A percentile compares a stretch with the other conserved stretches of the same genome.
phyloP scores from a whole-genome alignment of 2,888 invertebrate species.

The Perdita meconis region DNA sequence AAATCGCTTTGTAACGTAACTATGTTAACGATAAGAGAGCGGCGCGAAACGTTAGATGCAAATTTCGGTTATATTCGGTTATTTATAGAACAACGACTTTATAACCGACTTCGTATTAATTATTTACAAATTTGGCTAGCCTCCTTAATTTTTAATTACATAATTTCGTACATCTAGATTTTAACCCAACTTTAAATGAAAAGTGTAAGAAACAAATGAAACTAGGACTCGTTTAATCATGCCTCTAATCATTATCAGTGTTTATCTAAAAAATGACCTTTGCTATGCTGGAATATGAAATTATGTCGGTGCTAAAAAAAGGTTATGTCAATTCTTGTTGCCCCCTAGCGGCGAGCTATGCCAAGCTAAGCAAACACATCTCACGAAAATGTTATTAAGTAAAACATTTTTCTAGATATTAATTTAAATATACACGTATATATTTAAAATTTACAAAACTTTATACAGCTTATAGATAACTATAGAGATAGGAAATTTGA shows the following conservation, averaged over 20 bases:
- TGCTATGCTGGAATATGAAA: not conserved
- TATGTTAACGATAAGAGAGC: not conserved
- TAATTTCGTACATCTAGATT: not conserved
- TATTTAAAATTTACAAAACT: constrained; percentile 47
- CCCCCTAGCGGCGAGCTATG: not conserved
- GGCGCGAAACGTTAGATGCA: not conserved
- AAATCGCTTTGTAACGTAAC: not conserved
- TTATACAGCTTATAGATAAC: constrained; percentile 25
- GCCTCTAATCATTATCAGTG: not conserved
- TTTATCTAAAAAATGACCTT: not conserved
- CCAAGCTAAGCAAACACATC: no score
- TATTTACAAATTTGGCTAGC: no score
- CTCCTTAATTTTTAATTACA: no score
- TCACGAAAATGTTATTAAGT: no score
- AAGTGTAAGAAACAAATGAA: not conserved
- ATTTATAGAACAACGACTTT: not conserved
- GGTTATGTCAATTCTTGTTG: not conserved
- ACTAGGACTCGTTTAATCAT: not conserved
- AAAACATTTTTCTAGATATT: not conserved
- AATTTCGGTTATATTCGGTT: not conserved
- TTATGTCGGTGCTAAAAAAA: not conserved
- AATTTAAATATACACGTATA: not conserved
- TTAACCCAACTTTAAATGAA: not conserved
- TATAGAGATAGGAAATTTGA: not conserved
- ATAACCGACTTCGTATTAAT: not conserved